Evolutionary conservation across 1,140 invertebrate species (phyloP), one percentile per base, ranked within the genome.

Genomic region (Reticulitermes speratus): DNA sequence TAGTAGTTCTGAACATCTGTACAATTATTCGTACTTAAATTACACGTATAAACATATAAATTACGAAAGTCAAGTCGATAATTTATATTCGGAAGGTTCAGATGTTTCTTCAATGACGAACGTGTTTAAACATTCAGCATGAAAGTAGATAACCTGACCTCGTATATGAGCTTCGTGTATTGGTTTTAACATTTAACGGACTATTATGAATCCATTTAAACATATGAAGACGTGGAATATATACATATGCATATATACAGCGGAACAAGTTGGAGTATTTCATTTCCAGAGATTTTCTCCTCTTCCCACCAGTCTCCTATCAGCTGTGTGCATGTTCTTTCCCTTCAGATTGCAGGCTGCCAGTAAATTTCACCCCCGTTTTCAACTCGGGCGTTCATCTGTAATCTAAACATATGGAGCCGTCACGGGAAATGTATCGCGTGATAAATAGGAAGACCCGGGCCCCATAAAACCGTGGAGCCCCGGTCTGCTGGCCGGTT

Each of bases 361-460:
- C 82, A 86, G 52, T 86, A 86, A 85, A 87, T 88, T 87, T 87
- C 86, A 19, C 59, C 69, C 86, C 87, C 86, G 38, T 84, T 84
- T 84, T 84, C 82, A 55, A 55, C 86, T 85, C 69, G 84, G 86
- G 85, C 82, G 83, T 87, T 87, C 87, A 84, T 87, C 85, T 87
- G 87, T 88, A 88, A 87, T 88, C 87, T 87, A 87, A 88, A 88
- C 87, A 88, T 87, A 87, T 87, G 87, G 87, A 88, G 84, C 87
- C 87, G 87, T 88, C 87, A 86, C 48, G 86, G 86, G 82, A 86
- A 88, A 87, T 88, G 86, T 88, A 87, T 88, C 85, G 87, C 44
- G 87, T 88, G 87, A 88, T 88, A 88, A 88, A 88, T 88, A 86
- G 86, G 85, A 65, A 82, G 38, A 48, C 59, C 83, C 81, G 84